Evolutionary conservation across 1,140 invertebrate genomes (phyloP), one percentile per base, ranked within the genome.

Genomic region (Pinna nobilis): DNA sequence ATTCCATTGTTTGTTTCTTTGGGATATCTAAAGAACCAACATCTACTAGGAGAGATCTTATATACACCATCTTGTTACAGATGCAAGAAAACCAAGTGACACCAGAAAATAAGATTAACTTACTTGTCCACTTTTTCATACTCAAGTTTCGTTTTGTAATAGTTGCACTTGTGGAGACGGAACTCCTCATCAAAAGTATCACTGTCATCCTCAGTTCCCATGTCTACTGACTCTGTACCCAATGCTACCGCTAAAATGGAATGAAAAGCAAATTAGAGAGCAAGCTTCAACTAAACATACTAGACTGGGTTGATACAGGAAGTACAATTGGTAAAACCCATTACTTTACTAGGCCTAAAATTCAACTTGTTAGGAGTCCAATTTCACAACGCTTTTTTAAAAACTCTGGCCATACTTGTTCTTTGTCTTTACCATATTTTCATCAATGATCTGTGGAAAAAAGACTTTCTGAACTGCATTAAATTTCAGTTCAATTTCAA

Each of bases 91-190:
- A 44, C n/a, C n/a, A n/a, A n/a, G n/a, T n/a, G n/a, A n/a, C n/a
- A n/a, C n/a, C n/a, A n/a, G n/a, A n/a, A n/a, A n/a, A n/a, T n/a
- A n/a, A 15, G 13, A 33, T 57, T 25, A 23, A 86, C 87, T 80
- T 82, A 87, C 85, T 77, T 77, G 30, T 88, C 93, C 39, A 95
- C 93, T 84, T 93, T 91, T 51, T 91, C 90, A 86, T 94, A 94
- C 72, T 95, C 93, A 83, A 98, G 89, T 88, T 98, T 98, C 66
- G 93, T 94, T 87, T 94, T 94, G 86, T 98, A 98, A 90, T 98
- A 99, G 88, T 96, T 93, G 70, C 92, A 92, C 88, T 98, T 98
- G 82, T 96, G 94, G 70, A 94, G 92, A 72, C 91, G 88, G 88
- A 98, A 98, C 90, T 97, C 96, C 74, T 91, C 77, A 39, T 89